Conservation (phyloP, 2,797 vertebrate species). For the Acanthiza pusilla region DNA sequence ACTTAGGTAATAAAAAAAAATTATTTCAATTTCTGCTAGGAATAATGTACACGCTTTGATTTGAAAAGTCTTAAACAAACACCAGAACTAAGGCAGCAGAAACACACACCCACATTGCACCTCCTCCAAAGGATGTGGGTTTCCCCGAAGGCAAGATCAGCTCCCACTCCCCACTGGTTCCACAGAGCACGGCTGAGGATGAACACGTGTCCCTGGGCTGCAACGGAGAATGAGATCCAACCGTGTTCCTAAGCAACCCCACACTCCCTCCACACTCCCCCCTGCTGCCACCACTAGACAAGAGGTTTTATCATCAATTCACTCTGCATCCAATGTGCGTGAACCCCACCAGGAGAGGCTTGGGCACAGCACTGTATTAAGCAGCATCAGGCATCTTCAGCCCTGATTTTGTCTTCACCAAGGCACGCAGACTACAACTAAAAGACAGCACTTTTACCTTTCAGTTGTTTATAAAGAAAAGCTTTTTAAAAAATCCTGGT, state of each 20-base stretch:
- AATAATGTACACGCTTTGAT: not conserved
- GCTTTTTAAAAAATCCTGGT: not conserved
- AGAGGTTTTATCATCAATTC: not conserved
- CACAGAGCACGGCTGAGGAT: not conserved
- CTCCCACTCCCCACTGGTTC: not conserved
- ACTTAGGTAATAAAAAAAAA: not conserved
- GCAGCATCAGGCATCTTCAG: not conserved
- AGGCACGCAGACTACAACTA: not conserved
- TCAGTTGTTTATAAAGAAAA: not conserved
- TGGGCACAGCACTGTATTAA: not conserved
- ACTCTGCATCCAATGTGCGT: not conserved
- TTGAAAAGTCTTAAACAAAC: not conserved
- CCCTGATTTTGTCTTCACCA: not conserved
- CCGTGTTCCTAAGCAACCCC: constrained; percentile 12
- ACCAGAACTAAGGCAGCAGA: not conserved
- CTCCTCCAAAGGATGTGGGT: not conserved
- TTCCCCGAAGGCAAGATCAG: not conserved
- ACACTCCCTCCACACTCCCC: not conserved
- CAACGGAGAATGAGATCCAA: not conserved
- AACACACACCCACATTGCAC: fast-evolving
- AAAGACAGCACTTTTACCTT: not conserved
- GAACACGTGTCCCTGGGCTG: not conserved
- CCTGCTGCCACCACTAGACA: not conserved
- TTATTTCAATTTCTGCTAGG: not conserved
- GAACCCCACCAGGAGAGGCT: not conserved